Base-by-base conservation (phyloP, 2,888 invertebrate species). In the Ochropleura plecta region DNA sequence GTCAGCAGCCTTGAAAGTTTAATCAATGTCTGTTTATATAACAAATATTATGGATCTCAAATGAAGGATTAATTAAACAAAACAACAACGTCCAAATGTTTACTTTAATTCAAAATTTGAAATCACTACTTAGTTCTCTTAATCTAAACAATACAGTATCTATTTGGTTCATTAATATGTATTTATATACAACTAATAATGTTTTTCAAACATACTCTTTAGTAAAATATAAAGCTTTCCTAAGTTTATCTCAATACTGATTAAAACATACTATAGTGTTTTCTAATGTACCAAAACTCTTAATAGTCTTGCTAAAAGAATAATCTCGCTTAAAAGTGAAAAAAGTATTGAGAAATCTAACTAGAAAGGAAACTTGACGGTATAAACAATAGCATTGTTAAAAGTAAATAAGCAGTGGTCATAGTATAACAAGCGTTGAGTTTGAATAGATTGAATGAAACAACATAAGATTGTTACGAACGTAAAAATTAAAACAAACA, bases 161-260 rank as follows among this genome's bases (percentile, higher is more conserved):
- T 88, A 91, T 91, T 92, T 92, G 91, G 90, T 93, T 93, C 92
- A 86, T 86, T 87, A 91, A 91, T 91, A 88, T 88, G 83, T 81
- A 83, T 84, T 82, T 94, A 94, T 93, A 90, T 93, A 93, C 93
- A 94, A 85, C 90, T 90, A 92, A 86, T 91, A 92, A 91, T 93
- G 94, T 94, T 94, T 94, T 93, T 90, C 85, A 93, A 94, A 95
- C 94, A 95, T 94, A 92, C 88, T 91, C 85, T 90, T 88, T 90
- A 90, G 82, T 91, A 88, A 88, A 89, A 88, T 89, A 88, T 84
- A 70, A 93, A 93, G 92, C 92, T 89, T 89, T 90, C 88, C 90
- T 86, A 88, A 78, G 83, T 78, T 74, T 79, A 80, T 77, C 59
- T 82, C 62, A 79, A 79, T 83, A 78, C 69, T 72, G 70, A 67